Base-by-base conservation (phyloP, 2,888 invertebrate species). In the Sepiola atlantica region DNA sequence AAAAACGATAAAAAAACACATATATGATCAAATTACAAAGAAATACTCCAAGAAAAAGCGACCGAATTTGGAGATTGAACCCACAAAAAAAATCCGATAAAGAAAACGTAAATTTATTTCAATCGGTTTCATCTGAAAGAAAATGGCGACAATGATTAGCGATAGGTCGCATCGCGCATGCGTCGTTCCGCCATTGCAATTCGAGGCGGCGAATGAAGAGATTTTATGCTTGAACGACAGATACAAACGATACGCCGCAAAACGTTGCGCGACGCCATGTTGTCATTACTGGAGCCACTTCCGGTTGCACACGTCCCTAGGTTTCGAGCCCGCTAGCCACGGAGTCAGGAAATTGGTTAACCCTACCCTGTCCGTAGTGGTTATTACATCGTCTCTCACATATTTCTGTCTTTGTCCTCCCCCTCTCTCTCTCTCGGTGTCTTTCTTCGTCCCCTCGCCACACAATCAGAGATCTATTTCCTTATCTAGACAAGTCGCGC, bases 301-400 rank as follows among this genome's bases (percentile, higher is more conserved):
- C 77, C 77, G 77, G 77, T 32, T 32, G n/a, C 77, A 77, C 77
- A 77, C 77, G 77, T 77, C 77, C 77, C 77, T 77, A 77, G 77
- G 77, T 77, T 77, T 77, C 77, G n/a, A 18, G 77, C 77, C 77
- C 77, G 77, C 77, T 77, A 77, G 77, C 77, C 77, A 77, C 77
- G 77, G n/a, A n/a, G n/a, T 77, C 77, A 77, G 77, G 77, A 77
- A 77, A 77, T 77, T 77, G n/a, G 77, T 77, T 77, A 77, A 77
- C 77, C 32, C 77, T n/a, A 77, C 77, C 77, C 77, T 77, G 77
- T 8, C 77, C 77, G 77, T 77, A 77, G 77, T 77, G 21, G 18
- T 77, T 77, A 77, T 77, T 77, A 32, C 77, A 77, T 77, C 77
- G 45, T 45, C 45, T 45, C 45, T 45, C 45, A n/a, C n/a, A 45